phyloP scores from a whole-genome alignment of 2,113 vertebrate genomes.

The Dipodomys ordii region DNA sequence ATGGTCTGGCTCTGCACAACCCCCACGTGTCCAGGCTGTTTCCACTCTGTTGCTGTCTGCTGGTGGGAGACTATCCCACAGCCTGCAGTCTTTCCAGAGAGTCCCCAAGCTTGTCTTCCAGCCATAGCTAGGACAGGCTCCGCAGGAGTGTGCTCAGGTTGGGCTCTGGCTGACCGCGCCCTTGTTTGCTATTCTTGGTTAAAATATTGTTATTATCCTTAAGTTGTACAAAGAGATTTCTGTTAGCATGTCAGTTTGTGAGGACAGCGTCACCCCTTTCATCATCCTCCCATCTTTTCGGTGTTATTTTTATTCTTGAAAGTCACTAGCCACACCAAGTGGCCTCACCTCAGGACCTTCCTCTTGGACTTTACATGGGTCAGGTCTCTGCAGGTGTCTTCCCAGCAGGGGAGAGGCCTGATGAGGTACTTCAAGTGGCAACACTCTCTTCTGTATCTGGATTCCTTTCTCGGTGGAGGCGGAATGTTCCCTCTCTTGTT shows the following conservation, averaged over 20 bases:
- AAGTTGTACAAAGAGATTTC: no score
- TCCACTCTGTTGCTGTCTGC: background rate
- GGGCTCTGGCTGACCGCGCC: background rate
- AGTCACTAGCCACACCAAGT: background rate
- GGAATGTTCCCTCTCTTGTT: background rate
- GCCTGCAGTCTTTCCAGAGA: background rate
- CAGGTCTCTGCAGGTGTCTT: background rate
- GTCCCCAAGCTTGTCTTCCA: background rate
- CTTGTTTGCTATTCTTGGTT: background rate
- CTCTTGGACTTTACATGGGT: background rate
- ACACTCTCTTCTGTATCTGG: background rate
- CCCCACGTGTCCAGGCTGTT: background rate
- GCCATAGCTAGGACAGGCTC: background rate
- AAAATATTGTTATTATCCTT: no score
- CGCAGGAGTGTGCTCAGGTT: accelerated
- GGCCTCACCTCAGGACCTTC: background rate
- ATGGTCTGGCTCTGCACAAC: background rate
- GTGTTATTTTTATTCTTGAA: background rate
- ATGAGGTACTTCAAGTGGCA: background rate
- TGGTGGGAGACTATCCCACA: background rate
- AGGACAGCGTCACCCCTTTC: no score
- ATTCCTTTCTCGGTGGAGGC: background rate
- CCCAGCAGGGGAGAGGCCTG: background rate
- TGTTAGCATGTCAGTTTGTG: no score
- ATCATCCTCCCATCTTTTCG: no score